Conservation (phyloP, 2,888 invertebrate species). For the Cosmopolites sordidus region DNA sequence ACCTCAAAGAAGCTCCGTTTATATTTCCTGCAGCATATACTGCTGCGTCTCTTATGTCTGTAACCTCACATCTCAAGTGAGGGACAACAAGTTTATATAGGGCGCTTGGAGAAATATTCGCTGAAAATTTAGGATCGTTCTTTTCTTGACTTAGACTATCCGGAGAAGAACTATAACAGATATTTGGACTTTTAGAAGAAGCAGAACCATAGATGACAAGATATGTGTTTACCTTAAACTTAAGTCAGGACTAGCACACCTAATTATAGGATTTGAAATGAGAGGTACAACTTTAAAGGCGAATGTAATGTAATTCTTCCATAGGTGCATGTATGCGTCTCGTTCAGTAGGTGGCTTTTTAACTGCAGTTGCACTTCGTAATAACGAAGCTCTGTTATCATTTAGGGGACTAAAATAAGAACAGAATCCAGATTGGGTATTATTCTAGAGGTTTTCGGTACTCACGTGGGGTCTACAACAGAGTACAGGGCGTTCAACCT, state of each 20-base stretch:
- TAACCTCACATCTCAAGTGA: slow-evolving; percentile 85
- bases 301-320: slow-evolving; percentile 96
- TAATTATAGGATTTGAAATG: slow-evolving; percentile 77
- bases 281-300: slow-evolving; percentile 95
- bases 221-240: slow-evolving; percentile 77
- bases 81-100: slow-evolving; percentile 92
- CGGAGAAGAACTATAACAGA: slow-evolving; percentile 73
- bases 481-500: slow-evolving; percentile 86
- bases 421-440: background rate
- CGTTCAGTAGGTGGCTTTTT: slow-evolving; percentile 90
- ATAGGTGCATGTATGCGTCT: slow-evolving; percentile 92
- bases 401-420: slow-evolving; percentile 76
- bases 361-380: slow-evolving; percentile 81
- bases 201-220: no score
- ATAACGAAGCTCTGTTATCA: slow-evolving; percentile 91
- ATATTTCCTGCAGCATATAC: slow-evolving; percentile 92
- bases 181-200: no score
- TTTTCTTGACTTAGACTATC: slow-evolving; percentile 84
- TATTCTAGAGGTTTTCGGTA: slow-evolving; percentile 4
- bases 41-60: slow-evolving; percentile 91
- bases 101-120: slow-evolving; percentile 74
- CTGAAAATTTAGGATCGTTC: slow-evolving; percentile 64
- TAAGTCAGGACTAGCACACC: slow-evolving; percentile 90
- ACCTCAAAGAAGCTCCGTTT: slow-evolving; percentile 93
- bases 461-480: slow-evolving; percentile 91